A percentile compares a stretch with the other conserved stretches of the same genome.
Conservation (phyloP, 2,113 vertebrate species). For the Perca schrenkii region DNA sequence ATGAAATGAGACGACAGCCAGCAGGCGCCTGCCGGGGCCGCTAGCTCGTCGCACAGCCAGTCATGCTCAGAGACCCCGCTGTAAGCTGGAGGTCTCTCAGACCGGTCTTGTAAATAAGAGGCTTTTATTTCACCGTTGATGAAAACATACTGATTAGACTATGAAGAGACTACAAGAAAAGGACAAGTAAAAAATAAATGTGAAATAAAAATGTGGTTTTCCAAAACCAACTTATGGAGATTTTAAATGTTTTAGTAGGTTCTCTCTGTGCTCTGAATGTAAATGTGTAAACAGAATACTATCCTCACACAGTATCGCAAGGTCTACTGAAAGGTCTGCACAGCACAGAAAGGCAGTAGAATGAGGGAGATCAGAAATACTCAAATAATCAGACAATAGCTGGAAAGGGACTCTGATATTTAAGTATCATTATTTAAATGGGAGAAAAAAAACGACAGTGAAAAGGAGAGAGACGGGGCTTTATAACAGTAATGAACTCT, state of each 20-base stretch:
- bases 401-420: not conserved
- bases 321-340: not conserved
- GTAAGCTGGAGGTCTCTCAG: no score
- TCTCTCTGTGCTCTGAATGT: not conserved
- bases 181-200: not conserved
- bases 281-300: not conserved
- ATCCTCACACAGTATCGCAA: not conserved
- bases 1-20: no score
- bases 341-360: not conserved
- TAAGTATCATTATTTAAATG: not conserved
- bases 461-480: not conserved
- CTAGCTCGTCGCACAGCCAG: no score
- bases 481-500: not conserved
- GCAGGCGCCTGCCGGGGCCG: no score
- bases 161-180: not conserved
- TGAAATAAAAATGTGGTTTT: not conserved
- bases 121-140: no score
- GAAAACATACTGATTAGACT: not conserved
- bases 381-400: not conserved
- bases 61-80: no score
- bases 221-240: not conserved
- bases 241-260: not conserved
- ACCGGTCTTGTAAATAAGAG: no score
- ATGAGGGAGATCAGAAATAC: not conserved
- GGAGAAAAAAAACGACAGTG: not conserved